phyloP scores from a whole-genome alignment of 2,113 vertebrate species.

The Hucho hucho region DNA sequence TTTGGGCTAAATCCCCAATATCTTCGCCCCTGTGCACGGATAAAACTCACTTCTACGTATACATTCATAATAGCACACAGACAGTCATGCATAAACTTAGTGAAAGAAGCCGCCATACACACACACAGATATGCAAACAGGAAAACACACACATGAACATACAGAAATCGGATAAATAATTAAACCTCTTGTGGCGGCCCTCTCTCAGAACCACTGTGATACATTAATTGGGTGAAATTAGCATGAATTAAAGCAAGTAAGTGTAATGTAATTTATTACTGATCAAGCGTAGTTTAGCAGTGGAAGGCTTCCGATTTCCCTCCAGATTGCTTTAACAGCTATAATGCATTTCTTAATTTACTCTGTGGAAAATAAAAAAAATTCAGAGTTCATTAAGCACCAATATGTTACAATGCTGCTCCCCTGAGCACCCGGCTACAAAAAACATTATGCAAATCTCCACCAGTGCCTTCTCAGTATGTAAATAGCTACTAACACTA shows the following conservation, averaged over 20 bases:
- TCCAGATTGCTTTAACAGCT: conserved; percentile 99
- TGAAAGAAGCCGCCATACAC: conserved; percentile 66
- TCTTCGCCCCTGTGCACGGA: neutral
- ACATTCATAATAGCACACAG: conserved; percentile 5
- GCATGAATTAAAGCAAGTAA: conserved; percentile 99
- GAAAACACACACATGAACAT: conserved; percentile 57
- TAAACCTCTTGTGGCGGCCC: conserved; percentile 97
- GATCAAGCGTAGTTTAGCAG: conserved; percentile 96
- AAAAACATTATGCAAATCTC: conserved; percentile 99
- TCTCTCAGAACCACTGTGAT: conserved; percentile 91
- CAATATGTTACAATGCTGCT: conserved; percentile 99
- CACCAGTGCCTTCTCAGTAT: conserved; percentile 85
- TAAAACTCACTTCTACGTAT: neutral
- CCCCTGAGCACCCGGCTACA: conserved; percentile 91
- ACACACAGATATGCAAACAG: conserved; percentile 12
- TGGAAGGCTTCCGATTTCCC: conserved; percentile 96
- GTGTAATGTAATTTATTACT: conserved; percentile 99
- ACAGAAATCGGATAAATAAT: conserved; percentile 96
- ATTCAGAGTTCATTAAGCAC: conserved; percentile 98
- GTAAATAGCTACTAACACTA: conserved; percentile 94
- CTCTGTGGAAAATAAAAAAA: conserved; percentile 99
- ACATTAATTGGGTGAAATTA: conserved; percentile 99
- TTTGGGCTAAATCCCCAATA: too few relatives aligned
- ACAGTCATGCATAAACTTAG: conserved; percentile 59
- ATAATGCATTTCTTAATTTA: conserved; percentile 99